These are phyloP conservation scores for Fulica atra DNA, from an alignment of 2,113 vertebrate species.

Conservation along the genomic window DNA sequence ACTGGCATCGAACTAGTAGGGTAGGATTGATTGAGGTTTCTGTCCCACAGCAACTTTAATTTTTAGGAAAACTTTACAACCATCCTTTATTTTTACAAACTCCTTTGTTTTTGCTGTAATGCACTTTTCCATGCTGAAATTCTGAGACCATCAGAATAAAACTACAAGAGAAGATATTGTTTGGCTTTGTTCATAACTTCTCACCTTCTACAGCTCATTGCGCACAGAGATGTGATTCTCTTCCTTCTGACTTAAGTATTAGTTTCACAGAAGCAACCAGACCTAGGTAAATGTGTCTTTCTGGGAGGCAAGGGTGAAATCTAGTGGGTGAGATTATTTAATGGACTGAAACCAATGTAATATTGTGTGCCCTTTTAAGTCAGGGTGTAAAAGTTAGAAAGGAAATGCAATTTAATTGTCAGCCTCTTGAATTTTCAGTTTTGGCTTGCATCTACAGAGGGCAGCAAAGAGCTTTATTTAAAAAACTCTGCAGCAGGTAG, in stretches of 20 bases:
- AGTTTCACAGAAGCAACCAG: neutral
- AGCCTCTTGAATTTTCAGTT: neutral
- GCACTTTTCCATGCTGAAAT: neutral
- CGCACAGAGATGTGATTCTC: neutral
- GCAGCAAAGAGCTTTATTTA: constrained; percentile 76
- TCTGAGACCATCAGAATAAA: neutral
- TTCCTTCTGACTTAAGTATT: neutral
- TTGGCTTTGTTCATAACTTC: neutral
- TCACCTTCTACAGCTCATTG: neutral
- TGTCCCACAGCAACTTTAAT: too few relatives aligned
- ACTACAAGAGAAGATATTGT: neutral
- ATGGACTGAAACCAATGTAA: neutral
- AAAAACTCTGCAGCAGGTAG: neutral
- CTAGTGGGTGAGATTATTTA: neutral
- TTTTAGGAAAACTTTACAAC: neutral
- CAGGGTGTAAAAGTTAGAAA: neutral
- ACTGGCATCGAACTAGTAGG: too few relatives aligned
- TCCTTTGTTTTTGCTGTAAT: neutral
- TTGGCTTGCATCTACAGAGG: constrained; percentile 64
- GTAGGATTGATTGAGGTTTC: too few relatives aligned
- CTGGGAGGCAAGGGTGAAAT: neutral
- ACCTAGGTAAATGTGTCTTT: neutral
- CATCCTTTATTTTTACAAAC: neutral
- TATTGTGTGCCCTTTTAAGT: neutral
- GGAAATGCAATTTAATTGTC: neutral